Evolutionary conservation across 2,797 vertebrate species (phyloP).

Genomic region (Hippoglossus hippoglossus): DNA sequence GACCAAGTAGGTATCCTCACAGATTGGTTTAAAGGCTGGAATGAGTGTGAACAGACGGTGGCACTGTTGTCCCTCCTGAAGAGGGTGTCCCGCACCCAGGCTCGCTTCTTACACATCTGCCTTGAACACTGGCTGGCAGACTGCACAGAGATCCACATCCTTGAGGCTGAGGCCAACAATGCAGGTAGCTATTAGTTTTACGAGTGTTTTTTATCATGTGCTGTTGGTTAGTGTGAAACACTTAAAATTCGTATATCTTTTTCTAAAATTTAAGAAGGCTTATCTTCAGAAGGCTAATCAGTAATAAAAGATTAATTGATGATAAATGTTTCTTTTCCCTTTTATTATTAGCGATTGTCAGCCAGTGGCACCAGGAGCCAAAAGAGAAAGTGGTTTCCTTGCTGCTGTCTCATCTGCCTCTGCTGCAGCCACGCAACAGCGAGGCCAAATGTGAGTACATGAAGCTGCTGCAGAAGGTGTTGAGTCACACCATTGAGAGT

Average conservation of each 20-base stretch:
- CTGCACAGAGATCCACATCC: slow-evolving; percentile 94
- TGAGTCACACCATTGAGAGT: slow-evolving; percentile 95
- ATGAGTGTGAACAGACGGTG: slow-evolving; percentile 98
- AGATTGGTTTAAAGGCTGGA: slow-evolving; percentile 98
- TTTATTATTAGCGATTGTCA: slow-evolving; percentile 87
- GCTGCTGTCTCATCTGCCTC: slow-evolving; percentile 92
- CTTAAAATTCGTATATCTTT: neutral
- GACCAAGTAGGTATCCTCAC: slow-evolving; percentile 97
- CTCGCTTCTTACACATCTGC: slow-evolving; percentile 96
- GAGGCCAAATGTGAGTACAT: slow-evolving; percentile 97
- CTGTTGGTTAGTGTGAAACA: neutral
- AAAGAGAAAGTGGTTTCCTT: slow-evolving; percentile 93
- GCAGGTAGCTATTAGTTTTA: slow-evolving; percentile 85
- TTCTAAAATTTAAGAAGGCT: slow-evolving; percentile 2
- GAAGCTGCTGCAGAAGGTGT: slow-evolving; percentile 94
- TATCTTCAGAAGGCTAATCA: neutral
- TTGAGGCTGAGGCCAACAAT: slow-evolving; percentile 96
- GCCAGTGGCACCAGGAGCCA: slow-evolving; percentile 95
- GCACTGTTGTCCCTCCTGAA: slow-evolving; percentile 95
- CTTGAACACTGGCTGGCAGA: slow-evolving; percentile 96
- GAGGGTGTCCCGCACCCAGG: slow-evolving; percentile 94
- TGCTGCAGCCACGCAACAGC: slow-evolving; percentile 93
- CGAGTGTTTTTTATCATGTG: neutral
- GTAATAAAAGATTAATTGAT: slow-evolving; percentile 8
- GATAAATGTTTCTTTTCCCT: slow-evolving; percentile 1